phyloP scores from a whole-genome alignment of 2,888 invertebrate genomes.

The Oxytorus armatus region DNA sequence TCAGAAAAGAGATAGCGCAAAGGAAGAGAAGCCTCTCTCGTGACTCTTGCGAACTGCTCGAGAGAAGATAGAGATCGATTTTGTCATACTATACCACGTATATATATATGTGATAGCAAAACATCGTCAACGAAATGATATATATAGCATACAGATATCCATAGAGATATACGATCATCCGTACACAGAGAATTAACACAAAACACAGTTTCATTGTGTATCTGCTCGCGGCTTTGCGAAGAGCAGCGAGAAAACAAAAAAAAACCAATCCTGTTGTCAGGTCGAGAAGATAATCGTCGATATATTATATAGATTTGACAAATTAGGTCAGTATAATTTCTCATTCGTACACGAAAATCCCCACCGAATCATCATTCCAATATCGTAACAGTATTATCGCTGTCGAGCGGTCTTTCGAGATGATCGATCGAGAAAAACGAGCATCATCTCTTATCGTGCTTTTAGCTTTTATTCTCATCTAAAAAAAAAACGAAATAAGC shows the following conservation, averaged over 20 bases:
- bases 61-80: conserved; percentile 58
- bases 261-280: background rate
- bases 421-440: conserved; percentile 16
- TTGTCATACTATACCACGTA: conserved; percentile 25
- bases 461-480: background rate
- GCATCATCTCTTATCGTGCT: conserved; percentile 27
- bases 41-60: conserved; percentile 41
- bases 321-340: conserved; percentile 45
- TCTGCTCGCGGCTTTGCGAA: background rate
- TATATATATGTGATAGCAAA: conserved; percentile 49
- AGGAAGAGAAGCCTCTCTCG: conserved; percentile 60
- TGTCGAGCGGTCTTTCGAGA: too few relatives aligned
- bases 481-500: background rate
- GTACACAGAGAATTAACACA: too few relatives aligned
- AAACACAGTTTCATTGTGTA: too few relatives aligned
- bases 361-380: conserved; percentile 25
- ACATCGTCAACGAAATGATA: conserved; percentile 13
- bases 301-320: background rate
- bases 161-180: too few relatives aligned
- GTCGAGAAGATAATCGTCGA: background rate
- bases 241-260: background rate
- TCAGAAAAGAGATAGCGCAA: conserved; percentile 25
- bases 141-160: background rate
- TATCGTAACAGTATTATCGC: conserved; percentile 8
- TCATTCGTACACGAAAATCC: background rate